phyloP scores from a whole-genome alignment of 2,797 vertebrate species.

The Coracias cyanogaster region DNA sequence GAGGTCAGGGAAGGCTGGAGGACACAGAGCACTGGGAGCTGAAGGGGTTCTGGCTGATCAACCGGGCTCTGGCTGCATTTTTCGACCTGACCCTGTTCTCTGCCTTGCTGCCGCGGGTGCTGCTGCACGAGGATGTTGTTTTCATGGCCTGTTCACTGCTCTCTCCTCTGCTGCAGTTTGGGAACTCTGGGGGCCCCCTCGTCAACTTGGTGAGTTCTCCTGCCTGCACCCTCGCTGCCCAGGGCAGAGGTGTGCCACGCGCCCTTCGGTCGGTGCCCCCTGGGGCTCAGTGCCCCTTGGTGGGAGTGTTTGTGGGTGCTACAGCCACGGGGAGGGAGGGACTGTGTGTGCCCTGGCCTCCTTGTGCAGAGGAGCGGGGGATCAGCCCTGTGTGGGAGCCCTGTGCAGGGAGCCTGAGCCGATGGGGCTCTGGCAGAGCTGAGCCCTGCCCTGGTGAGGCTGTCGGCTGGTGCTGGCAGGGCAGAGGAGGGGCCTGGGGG shows the following conservation, averaged over 20 bases:
- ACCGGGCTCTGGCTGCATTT: accelerated
- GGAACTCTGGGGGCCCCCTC: slow-evolving; percentile 95
- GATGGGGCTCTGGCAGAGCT: accelerated
- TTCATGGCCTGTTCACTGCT: not conserved
- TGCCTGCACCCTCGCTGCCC: accelerated
- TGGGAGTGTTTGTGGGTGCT: not conserved
- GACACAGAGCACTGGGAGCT: not conserved
- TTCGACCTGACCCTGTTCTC: not conserved
- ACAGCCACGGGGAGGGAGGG: not conserved
- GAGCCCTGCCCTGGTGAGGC: not conserved
- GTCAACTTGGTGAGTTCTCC: slow-evolving; percentile 92
- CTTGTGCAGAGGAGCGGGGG: not conserved
- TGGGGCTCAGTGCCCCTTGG: accelerated
- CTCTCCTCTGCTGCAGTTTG: slow-evolving; percentile 84
- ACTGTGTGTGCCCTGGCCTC: not conserved
- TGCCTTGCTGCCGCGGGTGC: not conserved
- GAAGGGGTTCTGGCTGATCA: not conserved
- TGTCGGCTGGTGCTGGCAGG: not conserved
- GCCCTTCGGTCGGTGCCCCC: not conserved
- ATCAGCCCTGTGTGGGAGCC: not conserved
- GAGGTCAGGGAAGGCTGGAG: not conserved
- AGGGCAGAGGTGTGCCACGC: not conserved
- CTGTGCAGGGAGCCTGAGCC: not conserved
- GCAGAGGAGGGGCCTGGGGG: not conserved
- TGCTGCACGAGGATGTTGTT: not conserved